A percentile compares a stretch with the other conserved stretches of the same genome.
Conservation (phyloP, 2,888 invertebrate genomes). For the Leptinotarsa haldemani region DNA sequence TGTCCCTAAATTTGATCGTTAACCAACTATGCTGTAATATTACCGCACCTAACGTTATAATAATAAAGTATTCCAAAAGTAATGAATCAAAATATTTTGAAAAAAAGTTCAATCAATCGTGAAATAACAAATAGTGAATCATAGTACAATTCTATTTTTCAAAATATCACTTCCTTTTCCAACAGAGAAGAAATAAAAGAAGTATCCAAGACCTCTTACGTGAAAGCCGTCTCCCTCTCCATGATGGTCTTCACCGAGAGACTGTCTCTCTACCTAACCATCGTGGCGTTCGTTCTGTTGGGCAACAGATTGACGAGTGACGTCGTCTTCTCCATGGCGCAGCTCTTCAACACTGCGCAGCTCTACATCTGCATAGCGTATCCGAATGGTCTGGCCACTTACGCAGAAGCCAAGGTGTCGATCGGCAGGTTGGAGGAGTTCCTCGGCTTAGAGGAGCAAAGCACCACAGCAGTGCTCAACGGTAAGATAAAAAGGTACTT, state of each 20-base stretch:
- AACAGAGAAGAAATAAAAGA: constrained; percentile 33
- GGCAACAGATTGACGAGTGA: constrained; percentile 70
- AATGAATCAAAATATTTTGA: too few species aligned
- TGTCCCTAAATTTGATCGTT: too few species aligned
- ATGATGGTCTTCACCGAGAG: constrained; percentile 83
- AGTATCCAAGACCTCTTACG: constrained; percentile 73
- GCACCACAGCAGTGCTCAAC: constrained; percentile 4
- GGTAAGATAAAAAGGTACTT: constrained; percentile 14
- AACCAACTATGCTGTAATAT: background rate
- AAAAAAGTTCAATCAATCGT: too few species aligned
- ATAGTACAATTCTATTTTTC: background rate
- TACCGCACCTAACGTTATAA: background rate
- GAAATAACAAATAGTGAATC: too few species aligned
- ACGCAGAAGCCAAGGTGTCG: constrained; percentile 56
- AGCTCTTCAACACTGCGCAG: constrained; percentile 79
- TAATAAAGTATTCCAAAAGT: too few species aligned
- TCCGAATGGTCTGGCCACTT: constrained; percentile 52
- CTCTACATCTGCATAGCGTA: constrained; percentile 56
- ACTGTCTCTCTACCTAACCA: constrained; percentile 82
- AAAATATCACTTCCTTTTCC: constrained; percentile 3
- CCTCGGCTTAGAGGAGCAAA: constrained; percentile 52
- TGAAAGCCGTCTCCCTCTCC: constrained; percentile 74
- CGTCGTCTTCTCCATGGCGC: constrained; percentile 80
- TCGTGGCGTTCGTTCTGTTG: constrained; percentile 79
- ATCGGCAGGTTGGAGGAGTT: constrained; percentile 57